Evolutionary conservation across 2,888 invertebrate genomes (phyloP).

Genomic region (Phytoseiulus persimilis): DNA sequence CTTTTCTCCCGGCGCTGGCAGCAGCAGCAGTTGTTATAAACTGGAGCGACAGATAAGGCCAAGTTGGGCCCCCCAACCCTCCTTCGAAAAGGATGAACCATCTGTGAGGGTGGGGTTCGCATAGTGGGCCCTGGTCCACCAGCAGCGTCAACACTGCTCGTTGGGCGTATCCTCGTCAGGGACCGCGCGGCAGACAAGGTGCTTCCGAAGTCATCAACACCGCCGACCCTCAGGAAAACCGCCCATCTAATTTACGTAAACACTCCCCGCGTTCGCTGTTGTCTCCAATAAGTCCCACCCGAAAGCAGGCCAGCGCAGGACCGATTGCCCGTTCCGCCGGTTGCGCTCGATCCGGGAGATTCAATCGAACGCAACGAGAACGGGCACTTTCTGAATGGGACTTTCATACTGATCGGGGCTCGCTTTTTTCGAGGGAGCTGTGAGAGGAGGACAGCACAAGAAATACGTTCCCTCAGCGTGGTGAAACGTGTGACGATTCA

Average conservation of each 20-base stretch:
- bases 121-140: background rate
- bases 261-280: background rate
- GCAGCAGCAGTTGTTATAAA: background rate
- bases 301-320: background rate
- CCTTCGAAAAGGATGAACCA: background rate
- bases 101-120: constrained; percentile 5
- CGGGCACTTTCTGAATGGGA: no score
- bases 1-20: background rate
- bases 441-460: no score
- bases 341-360: background rate
- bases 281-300: background rate
- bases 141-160: background rate
- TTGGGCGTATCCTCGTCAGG: background rate
- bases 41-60: background rate
- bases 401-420: no score
- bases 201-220: background rate
- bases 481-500: no score
- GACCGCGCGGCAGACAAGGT: background rate
- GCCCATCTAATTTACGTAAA: background rate
- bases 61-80: background rate
- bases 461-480: no score
- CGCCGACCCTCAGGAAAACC: background rate
- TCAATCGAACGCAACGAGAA: background rate
- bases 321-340: background rate
- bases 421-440: no score